phyloP scores from a whole-genome alignment of 2,888 invertebrate species.

The Salpingus planirostris region DNA sequence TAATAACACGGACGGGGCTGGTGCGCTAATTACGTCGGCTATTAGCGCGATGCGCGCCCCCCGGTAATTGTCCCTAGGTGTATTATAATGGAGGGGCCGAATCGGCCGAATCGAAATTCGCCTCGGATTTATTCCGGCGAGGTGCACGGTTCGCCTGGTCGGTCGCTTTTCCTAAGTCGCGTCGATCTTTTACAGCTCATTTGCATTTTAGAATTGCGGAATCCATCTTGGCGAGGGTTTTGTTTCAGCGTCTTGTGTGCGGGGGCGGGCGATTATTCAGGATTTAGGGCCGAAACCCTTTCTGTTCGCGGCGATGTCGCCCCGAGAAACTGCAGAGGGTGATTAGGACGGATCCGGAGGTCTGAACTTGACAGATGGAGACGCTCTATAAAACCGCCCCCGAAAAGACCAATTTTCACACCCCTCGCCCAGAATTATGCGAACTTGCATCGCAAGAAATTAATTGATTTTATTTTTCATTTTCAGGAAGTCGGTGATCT shows the following conservation, averaged over 20 bases:
- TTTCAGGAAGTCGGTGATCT: too few relatives aligned
- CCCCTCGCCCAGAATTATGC: too few relatives aligned
- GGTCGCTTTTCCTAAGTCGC: constrained; percentile 29
- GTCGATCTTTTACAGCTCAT: constrained; percentile 42
- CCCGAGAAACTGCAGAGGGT: too few relatives aligned
- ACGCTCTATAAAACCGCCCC: too few relatives aligned
- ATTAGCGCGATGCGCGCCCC: constrained; percentile 36
- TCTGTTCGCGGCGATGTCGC: too few relatives aligned
- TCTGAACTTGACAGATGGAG: background rate
- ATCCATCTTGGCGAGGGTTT: constrained; percentile 36
- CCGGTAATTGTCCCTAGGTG: constrained; percentile 36
- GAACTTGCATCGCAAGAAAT: too few relatives aligned
- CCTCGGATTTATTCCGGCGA: constrained; percentile 27
- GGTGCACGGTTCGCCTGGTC: constrained; percentile 25
- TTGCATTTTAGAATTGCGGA: constrained; percentile 41
- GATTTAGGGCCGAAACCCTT: constrained; percentile 25
- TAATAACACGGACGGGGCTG: constrained; percentile 35
- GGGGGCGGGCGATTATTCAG: constrained; percentile 32
- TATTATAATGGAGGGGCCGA: constrained; percentile 31
- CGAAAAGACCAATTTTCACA: too few relatives aligned
- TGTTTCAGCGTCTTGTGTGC: constrained; percentile 35
- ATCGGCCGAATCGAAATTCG: constrained; percentile 28
- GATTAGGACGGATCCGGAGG: background rate
- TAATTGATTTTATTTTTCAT: too few relatives aligned
- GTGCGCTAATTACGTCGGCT: constrained; percentile 38